Evolutionary conservation across 1,140 invertebrate species (phyloP), one percentile per base, ranked within the genome.

Genomic region (Philopotamus ludificatus): DNA sequence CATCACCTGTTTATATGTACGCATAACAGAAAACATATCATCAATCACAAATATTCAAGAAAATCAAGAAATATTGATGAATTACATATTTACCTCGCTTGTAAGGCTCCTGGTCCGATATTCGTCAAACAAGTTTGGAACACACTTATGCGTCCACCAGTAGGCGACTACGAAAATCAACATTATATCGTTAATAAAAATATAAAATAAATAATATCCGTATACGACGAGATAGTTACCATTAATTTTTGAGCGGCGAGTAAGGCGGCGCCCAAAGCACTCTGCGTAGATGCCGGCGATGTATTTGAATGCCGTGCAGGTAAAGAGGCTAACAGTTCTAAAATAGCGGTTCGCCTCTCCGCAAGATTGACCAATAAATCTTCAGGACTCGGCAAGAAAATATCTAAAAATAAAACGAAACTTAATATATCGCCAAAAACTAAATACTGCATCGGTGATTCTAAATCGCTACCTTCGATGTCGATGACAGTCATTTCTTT

Each of bases 401-500:
- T 84, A 74, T 94, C 90, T 89, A 65, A 68, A 73, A 59, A 54
- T 51, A 49, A n/a, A n/a, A n/a, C n/a, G n/a, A n/a, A n/a, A n/a
- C n/a, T n/a, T n/a, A n/a, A n/a, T n/a, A n/a, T n/a, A n/a, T n/a
- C n/a, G n/a, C n/a, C n/a, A n/a, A n/a, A n/a, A n/a, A n/a, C n/a
- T n/a, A n/a, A n/a, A n/a, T n/a, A n/a, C n/a, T n/a, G n/a, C n/a
- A n/a, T n/a, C n/a, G n/a, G n/a, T 34, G 28, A 34, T 7, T 34
- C 4, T 12, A 55, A n/a, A 39, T 2, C 20, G n/a, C 72, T 73
- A 93, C 91, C 93, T 71, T 98, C 93, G 70, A 98, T 88, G 78
- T 99, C 96, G 49, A 95, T 80, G 59, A 98, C 89, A 2, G 94
- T 90, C 84, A 98, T 88, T 82, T 98, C 90, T 73, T 94, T 92